Base-by-base conservation (phyloP, 2,888 invertebrate genomes). In the Hirtodrosophila duncani region DNA sequence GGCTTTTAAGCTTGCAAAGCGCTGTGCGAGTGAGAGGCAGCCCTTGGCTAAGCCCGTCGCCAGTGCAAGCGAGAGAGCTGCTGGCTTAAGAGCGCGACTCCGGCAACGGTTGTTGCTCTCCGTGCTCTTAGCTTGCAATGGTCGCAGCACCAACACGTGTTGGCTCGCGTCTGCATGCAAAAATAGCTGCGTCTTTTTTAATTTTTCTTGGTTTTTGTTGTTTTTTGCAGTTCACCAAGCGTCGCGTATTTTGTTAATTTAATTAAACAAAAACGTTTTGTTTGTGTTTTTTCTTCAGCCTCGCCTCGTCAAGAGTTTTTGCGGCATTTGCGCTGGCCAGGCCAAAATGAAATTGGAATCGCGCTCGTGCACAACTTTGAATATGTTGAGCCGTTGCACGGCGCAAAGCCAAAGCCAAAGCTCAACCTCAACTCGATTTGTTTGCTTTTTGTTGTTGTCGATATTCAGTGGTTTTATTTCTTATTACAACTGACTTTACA, bases 201-300 rank as follows among this genome's bases (percentile, higher is more conserved):
- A n/a, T n/a, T n/a, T n/a, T n/a, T n/a, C n/a, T n/a, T n/a, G n/a
- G n/a, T n/a, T n/a, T n/a, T n/a, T n/a, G n/a, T n/a, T n/a, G n/a
- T n/a, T n/a, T n/a, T 51, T 43, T 27, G n/a, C 9, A 29, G 49
- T 49, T 60, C n/a, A n/a, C 43, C 31, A 46, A 57, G 57, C 58
- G 58, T 51, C 58, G 65, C 66, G 70, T 67, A 72, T 78, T 74
- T 70, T 67, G 70, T 78, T 75, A 74, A 74, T 75, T 78, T 71
- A 71, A 78, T 78, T 75, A 70, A 70, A 78, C 72, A 72, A 72
- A 72, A 72, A 72, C 72, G 70, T 63, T 78, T 74, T 78, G 78
- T 78, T 74, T 77, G 67, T 78, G 65, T 61, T 78, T 74, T 67
- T 77, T 72, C 33, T 31, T 37, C 23, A n/a, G 20, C 27, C 33